phyloP scores from a whole-genome alignment of 2,113 vertebrate genomes.

The Aegotheles bennettii region DNA sequence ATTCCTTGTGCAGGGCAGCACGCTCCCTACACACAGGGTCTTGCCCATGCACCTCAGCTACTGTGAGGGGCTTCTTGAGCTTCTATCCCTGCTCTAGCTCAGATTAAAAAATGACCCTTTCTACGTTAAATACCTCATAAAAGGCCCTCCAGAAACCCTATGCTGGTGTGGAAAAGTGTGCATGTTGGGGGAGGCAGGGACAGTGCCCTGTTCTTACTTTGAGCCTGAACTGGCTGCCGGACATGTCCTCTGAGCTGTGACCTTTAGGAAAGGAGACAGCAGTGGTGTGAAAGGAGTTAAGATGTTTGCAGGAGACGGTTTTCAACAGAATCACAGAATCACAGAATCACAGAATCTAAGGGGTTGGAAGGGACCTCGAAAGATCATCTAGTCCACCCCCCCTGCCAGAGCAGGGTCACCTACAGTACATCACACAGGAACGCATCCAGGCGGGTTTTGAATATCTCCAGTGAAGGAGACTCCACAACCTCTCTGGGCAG shows the following conservation, averaged over 20 bases:
- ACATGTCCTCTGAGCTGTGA: background rate
- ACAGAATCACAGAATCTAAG: too few relatives aligned
- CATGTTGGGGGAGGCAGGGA: background rate
- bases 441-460: too few relatives aligned
- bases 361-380: too few relatives aligned
- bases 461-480: too few relatives aligned
- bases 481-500: too few relatives aligned
- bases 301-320: background rate
- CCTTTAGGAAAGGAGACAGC: background rate
- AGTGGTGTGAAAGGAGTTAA: background rate
- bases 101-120: background rate
- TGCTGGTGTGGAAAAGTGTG: background rate
- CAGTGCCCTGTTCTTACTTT: background rate
- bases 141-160: background rate
- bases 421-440: too few relatives aligned
- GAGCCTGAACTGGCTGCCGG: background rate
- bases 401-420: too few relatives aligned
- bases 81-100: background rate
- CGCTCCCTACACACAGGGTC: background rate
- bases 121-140: background rate
- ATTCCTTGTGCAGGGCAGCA: background rate
- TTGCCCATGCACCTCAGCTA: background rate
- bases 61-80: background rate
- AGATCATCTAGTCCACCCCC: too few relatives aligned
- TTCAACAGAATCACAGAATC: background rate